Conservation (phyloP, 2,797 vertebrate species). For the Rhodeus uyekii region DNA sequence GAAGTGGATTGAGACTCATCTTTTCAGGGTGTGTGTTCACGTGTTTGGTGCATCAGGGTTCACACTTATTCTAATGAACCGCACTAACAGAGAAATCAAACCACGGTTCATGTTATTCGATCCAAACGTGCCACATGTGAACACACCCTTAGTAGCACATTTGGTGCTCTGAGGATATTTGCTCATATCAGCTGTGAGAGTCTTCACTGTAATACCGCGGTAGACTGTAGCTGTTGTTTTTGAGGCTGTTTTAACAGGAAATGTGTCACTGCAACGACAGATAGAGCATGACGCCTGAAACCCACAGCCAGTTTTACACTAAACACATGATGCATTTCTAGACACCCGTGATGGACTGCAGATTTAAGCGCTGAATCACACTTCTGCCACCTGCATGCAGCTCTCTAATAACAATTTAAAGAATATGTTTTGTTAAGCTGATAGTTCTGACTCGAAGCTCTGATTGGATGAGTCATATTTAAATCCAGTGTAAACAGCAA, state of each 20-base stretch:
- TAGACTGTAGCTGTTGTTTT: neutral
- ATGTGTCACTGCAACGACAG: slow-evolving; percentile 29
- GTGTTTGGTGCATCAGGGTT: too few species aligned
- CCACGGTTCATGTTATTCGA: too few species aligned
- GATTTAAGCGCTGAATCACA: neutral
- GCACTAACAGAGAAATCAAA: too few species aligned
- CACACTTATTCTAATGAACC: too few species aligned
- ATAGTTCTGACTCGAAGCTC: neutral
- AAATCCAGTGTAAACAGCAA: neutral
- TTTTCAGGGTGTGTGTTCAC: too few species aligned
- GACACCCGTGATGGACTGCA: neutral
- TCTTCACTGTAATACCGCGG: neutral
- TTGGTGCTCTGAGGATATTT: neutral
- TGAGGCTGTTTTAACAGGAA: slow-evolving; percentile 45
- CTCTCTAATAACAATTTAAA: neutral
- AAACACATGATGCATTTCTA: neutral
- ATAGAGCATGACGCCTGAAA: neutral
- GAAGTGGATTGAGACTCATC: too few species aligned
- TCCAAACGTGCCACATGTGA: too few species aligned
- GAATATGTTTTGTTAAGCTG: neutral
- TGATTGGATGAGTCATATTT: neutral
- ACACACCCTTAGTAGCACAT: neutral
- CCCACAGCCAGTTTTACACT: neutral
- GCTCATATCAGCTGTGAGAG: neutral
- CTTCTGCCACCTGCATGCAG: neutral